Conservation (phyloP, 2,113 vertebrate genomes). For the Phyllostomus discolor region DNA sequence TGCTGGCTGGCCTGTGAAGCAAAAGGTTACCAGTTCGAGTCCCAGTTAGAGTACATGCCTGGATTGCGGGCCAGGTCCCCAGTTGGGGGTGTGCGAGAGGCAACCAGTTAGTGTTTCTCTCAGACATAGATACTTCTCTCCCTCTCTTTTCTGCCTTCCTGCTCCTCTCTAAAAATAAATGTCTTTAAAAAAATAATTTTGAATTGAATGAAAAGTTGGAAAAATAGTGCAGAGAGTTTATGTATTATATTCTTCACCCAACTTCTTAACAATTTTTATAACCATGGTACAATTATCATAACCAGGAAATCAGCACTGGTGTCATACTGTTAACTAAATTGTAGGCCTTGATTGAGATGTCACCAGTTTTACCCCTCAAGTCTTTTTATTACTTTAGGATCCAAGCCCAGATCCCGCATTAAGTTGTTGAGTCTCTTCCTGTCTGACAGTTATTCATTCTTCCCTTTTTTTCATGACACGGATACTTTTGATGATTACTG, state of each 20-base stretch:
- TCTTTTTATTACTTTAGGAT: neutral
- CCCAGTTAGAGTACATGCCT: too few relatives aligned
- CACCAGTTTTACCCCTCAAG: neutral
- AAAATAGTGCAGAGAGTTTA: neutral
- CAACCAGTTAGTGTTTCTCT: too few relatives aligned
- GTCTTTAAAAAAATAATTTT: neutral
- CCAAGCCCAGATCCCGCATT: neutral
- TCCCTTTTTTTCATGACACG: neutral
- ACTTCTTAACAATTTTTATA: neutral
- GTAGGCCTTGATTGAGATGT: neutral
- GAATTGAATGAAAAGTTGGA: neutral
- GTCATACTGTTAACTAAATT: neutral
- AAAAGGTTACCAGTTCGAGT: too few relatives aligned
- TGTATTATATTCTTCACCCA: neutral
- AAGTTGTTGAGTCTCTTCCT: neutral
- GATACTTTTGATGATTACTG: neutral
- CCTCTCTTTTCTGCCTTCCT: too few relatives aligned
- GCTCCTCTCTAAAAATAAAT: too few relatives aligned
- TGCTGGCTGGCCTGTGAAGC: too few relatives aligned
- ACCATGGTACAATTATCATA: neutral
- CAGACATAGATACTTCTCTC: too few relatives aligned
- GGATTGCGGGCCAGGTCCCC: too few relatives aligned
- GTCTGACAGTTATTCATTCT: neutral
- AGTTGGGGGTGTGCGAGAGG: too few relatives aligned
- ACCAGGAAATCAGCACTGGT: neutral